These are phyloP conservation scores for Eurytoma californica DNA, from an alignment of 2,888 invertebrate species.

Conservation along the genomic window DNA sequence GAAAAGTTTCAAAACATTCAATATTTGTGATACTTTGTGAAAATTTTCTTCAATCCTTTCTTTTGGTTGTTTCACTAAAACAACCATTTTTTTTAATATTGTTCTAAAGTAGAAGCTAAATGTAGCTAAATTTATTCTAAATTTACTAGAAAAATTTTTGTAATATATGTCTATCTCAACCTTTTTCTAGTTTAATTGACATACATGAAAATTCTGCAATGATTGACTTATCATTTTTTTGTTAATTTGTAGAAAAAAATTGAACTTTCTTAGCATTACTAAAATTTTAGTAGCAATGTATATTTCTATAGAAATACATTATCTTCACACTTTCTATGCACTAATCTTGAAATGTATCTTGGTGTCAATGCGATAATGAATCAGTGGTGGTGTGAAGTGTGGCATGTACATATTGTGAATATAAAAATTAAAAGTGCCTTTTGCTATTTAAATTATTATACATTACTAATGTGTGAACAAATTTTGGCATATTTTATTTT, in stretches of 20 bases:
- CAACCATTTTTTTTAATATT: conserved; percentile 15
- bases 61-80: conserved; percentile 23
- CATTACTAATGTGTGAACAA: conserved; percentile 20
- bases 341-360: conserved; percentile 50
- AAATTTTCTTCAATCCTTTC: conserved; percentile 34
- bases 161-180: too few relatives aligned
- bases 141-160: too few relatives aligned
- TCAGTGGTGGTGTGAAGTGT: conserved; percentile 48
- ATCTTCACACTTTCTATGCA: conserved; percentile 46
- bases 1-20: conserved; percentile 36
- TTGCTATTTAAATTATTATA: conserved; percentile 51
- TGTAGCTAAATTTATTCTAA: too few relatives aligned
- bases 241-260: conserved; percentile 9
- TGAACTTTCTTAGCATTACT: conserved; percentile 28
- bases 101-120: conserved; percentile 11
- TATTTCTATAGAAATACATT: conserved; percentile 42
- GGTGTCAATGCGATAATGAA: conserved; percentile 44
- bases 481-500: conserved; percentile 39
- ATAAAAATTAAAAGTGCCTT: conserved; percentile 58
- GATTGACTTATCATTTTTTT: conserved; percentile 13
- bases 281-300: conserved; percentile 37
- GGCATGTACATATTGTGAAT: conserved; percentile 57
- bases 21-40: conserved; percentile 55
- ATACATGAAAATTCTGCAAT: conserved; percentile 1
- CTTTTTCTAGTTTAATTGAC: conserved; percentile 11